Conservation (phyloP, 2,797 vertebrate genomes). For the Chelon labrosus region DNA sequence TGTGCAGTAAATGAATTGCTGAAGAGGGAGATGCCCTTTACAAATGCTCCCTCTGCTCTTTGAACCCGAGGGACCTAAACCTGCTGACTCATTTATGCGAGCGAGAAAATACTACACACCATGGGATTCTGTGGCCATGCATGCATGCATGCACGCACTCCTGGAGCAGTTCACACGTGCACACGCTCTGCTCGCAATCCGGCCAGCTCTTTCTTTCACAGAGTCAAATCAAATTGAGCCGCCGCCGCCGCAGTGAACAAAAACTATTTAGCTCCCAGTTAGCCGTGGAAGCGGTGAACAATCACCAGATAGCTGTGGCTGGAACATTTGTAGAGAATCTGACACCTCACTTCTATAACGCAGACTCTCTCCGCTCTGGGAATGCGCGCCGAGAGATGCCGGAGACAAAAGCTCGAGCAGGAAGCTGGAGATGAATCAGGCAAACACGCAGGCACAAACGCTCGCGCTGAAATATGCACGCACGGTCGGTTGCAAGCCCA, state of each 20-base stretch:
- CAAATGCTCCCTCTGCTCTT: slow-evolving; percentile 36
- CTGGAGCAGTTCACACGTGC: neutral
- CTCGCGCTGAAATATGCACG: neutral
- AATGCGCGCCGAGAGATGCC: slow-evolving; percentile 18
- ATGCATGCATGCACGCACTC: neutral
- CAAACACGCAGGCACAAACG: neutral
- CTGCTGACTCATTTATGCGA: slow-evolving; percentile 57
- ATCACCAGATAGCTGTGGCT: slow-evolving; percentile 63
- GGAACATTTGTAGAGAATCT: slow-evolving; percentile 57
- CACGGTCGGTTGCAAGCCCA: neutral
- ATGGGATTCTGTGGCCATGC: slow-evolving; percentile 14
- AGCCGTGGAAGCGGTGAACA: slow-evolving; percentile 58
- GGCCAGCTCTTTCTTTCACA: slow-evolving; percentile 32
- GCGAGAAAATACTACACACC: slow-evolving; percentile 37
- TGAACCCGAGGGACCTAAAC: slow-evolving; percentile 48
- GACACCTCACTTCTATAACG: slow-evolving; percentile 36
- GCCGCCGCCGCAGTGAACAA: slow-evolving; percentile 37
- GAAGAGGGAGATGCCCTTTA: slow-evolving; percentile 48
- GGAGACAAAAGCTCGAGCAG: slow-evolving; percentile 26
- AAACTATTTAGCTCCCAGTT: slow-evolving; percentile 58
- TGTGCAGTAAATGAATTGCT: slow-evolving; percentile 51
- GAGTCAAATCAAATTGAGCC: slow-evolving; percentile 61
- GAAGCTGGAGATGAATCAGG: slow-evolving; percentile 14
- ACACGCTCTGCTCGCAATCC: slow-evolving; percentile 37
- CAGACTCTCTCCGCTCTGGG: slow-evolving; percentile 15